Percentiles rank a stretch among this genome's conserved stretches.
Evolutionary conservation across 2,888 invertebrate species (phyloP).

Genomic region (Thecophora atra): DNA sequence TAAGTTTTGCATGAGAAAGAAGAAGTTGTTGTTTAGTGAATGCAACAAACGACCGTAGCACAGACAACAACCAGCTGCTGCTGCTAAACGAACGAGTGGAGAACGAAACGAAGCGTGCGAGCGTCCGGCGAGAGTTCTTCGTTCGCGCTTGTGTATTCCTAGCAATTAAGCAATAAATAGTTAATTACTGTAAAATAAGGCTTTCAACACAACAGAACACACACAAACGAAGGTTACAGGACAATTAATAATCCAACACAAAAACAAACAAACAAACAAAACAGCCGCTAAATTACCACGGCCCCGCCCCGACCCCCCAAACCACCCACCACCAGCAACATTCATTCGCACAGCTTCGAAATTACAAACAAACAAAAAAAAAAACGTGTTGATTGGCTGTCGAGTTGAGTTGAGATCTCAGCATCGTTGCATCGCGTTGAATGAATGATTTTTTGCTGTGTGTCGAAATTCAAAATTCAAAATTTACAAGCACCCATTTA

Average conservation of each 20-base stretch:
- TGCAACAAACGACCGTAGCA: no score
- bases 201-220: slow-evolving; percentile 18
- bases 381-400: neutral
- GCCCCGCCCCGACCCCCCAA: neutral
- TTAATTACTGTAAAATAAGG: neutral
- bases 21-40: neutral
- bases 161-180: no score
- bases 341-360: slow-evolving; percentile 20
- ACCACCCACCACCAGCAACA: slow-evolving; percentile 10
- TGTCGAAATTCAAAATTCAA: slow-evolving; percentile 19
- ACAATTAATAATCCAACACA: slow-evolving; percentile 22
- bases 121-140: no score
- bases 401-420: neutral
- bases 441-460: slow-evolving; percentile 20
- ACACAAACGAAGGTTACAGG: slow-evolving; percentile 29
- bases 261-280: slow-evolving; percentile 18
- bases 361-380: neutral
- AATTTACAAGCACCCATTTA: neutral
- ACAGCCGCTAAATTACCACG: slow-evolving; percentile 30
- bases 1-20: slow-evolving; percentile 31
- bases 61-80: no score
- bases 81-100: no score
- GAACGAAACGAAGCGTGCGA: no score
- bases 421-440: neutral
- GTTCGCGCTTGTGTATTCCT: no score